These are phyloP conservation scores for Anastrepha ludens DNA, from an alignment of 1,140 invertebrate genomes.

Conservation along the genomic window DNA sequence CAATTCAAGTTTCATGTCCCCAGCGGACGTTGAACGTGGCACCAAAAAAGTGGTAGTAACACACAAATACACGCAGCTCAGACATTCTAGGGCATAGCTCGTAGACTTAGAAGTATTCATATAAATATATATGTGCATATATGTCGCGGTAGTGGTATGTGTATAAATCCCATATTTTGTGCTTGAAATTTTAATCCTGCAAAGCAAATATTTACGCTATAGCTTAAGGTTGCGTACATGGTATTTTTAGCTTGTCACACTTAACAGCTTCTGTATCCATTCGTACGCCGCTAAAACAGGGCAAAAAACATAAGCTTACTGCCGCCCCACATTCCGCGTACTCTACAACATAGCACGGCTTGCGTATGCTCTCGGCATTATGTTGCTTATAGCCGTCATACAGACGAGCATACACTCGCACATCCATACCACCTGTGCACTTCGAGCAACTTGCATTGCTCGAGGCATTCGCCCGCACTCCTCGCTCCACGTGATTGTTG, in stretches of 20 bases:
- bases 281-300: not conserved
- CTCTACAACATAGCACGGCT: not conserved
- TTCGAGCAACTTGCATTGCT: too few relatives aligned
- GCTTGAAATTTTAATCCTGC: slow-evolving; percentile 41
- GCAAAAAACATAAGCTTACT: not conserved
- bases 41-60: too few relatives aligned
- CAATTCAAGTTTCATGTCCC: too few relatives aligned
- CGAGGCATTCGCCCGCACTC: not conserved
- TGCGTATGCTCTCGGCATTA: not conserved
- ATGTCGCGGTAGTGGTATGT: not conserved
- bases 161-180: not conserved
- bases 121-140: not conserved
- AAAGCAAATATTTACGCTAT: not conserved
- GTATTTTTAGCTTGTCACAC: not conserved
- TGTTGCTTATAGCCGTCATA: not conserved
- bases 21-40: too few relatives aligned
- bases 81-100: too few relatives aligned
- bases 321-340: not conserved
- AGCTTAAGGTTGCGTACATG: not conserved
- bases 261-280: too few relatives aligned
- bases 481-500: not conserved
- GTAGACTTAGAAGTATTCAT: too few relatives aligned
- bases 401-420: too few relatives aligned
- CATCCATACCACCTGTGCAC: too few relatives aligned
- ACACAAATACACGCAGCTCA: too few relatives aligned